phyloP scores from a whole-genome alignment of 2,797 vertebrate species.

The Enteromius trimaculatus region DNA sequence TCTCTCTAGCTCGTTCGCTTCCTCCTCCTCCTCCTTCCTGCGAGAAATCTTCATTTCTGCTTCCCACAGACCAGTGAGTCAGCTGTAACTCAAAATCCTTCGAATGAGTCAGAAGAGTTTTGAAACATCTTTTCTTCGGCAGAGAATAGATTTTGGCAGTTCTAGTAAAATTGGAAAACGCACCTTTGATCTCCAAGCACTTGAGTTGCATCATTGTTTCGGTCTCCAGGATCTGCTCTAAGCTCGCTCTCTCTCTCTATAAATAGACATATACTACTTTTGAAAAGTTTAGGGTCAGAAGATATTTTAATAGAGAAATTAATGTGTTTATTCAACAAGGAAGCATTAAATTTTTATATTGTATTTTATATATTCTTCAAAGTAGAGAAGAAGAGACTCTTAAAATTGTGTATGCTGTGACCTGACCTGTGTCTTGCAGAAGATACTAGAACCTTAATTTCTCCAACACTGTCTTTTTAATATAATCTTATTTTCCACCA shows the following conservation, averaged over 20 bases:
- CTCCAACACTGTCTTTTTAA: conserved; percentile 37
- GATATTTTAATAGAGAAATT: background rate
- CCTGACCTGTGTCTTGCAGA: background rate
- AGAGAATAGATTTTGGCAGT: background rate
- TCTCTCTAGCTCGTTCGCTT: conserved; percentile 16
- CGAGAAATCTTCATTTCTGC: conserved; percentile 22
- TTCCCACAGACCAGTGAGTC: conserved; percentile 48
- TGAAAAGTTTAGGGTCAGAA: background rate
- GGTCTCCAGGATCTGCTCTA: background rate
- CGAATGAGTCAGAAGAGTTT: conserved; percentile 36
- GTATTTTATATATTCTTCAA: no score
- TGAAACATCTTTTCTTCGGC: conserved; percentile 18
- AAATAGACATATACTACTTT: background rate
- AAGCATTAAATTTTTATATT: background rate
- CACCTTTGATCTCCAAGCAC: conserved; percentile 14
- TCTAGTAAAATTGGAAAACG: conserved; percentile 20
- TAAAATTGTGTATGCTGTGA: background rate
- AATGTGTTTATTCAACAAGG: background rate
- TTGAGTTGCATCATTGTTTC: conserved; percentile 2
- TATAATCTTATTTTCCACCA: conserved; percentile 46
- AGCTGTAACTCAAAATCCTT: conserved; percentile 33
- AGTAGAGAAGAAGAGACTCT: background rate
- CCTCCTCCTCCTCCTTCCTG: conserved; percentile 16
- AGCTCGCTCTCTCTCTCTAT: background rate
- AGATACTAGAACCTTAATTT: conserved; percentile 5